Conservation (phyloP, 1,140 invertebrate genomes). For the Pachypsylla venusta region DNA sequence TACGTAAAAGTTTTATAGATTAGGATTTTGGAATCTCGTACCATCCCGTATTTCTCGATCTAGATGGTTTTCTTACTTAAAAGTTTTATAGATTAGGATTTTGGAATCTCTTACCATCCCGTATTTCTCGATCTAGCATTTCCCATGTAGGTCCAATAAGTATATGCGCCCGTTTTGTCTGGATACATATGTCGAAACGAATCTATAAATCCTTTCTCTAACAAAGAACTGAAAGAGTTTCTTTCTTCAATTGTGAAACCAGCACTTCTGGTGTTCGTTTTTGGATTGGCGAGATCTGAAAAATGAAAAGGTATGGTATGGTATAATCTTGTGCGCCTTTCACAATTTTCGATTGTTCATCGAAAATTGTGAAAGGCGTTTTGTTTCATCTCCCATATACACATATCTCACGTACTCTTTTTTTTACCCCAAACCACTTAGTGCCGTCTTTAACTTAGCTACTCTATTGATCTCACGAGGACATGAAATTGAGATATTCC, state of each 20-base stretch:
- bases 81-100: too few relatives aligned
- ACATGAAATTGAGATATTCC: too few relatives aligned
- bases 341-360: too few relatives aligned
- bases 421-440: too few relatives aligned
- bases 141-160: conserved; percentile 86
- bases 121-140: conserved; percentile 69
- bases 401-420: too few relatives aligned
- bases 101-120: conserved; percentile 63
- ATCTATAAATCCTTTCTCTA: conserved; percentile 70
- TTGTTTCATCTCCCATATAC: too few relatives aligned
- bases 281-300: conserved; percentile 85
- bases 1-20: too few relatives aligned
- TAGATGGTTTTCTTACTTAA: conserved; percentile 71
- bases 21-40: conserved; percentile 37
- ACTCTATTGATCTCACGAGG: too few relatives aligned
- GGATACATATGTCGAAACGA: conserved; percentile 80
- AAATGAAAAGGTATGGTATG: conserved; percentile 19
- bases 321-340: too few relatives aligned
- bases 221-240: conserved; percentile 71
- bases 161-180: conserved; percentile 65
- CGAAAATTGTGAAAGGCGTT: too few relatives aligned
- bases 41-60: conserved; percentile 89
- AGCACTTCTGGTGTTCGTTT: conserved; percentile 80
- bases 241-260: conserved; percentile 93
- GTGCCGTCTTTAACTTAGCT: too few relatives aligned